phyloP scores from a whole-genome alignment of 2,888 invertebrate species.

The Patella pellucida region DNA sequence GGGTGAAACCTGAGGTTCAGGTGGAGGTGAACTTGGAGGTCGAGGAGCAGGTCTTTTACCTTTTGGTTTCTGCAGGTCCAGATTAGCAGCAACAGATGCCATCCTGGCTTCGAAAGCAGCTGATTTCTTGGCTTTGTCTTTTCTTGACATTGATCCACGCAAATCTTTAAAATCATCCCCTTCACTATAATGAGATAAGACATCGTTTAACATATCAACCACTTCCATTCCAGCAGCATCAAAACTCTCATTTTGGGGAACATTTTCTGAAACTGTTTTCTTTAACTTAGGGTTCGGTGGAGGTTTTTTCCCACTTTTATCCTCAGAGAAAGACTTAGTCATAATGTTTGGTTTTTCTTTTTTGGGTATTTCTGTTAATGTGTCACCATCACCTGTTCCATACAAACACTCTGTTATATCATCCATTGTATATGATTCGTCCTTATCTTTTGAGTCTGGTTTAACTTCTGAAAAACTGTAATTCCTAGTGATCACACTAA shows the following conservation, averaged over 20 bases:
- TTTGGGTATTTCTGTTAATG: neutral
- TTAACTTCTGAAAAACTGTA: slow-evolving; percentile 19
- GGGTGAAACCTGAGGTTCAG: slow-evolving; percentile 42
- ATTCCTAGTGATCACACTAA: slow-evolving; percentile 29
- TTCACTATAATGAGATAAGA: slow-evolving; percentile 43
- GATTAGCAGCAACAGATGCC: slow-evolving; percentile 56
- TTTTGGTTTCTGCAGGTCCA: slow-evolving; percentile 50
- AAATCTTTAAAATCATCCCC: slow-evolving; percentile 8
- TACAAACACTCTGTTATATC: slow-evolving; percentile 33
- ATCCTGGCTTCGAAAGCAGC: slow-evolving; percentile 56
- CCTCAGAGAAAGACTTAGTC: slow-evolving; percentile 18
- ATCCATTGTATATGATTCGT: slow-evolving; percentile 24
- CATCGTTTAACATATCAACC: slow-evolving; percentile 56
- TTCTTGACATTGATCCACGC: slow-evolving; percentile 7
- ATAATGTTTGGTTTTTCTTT: neutral
- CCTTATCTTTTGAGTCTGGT: slow-evolving; percentile 16
- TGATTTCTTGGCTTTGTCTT: slow-evolving; percentile 39
- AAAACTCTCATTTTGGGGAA: slow-evolving; percentile 30
- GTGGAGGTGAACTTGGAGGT: slow-evolving; percentile 54
- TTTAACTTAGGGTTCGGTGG: neutral
- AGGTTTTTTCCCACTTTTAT: neutral
- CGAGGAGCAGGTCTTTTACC: slow-evolving; percentile 56
- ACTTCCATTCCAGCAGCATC: slow-evolving; percentile 49
- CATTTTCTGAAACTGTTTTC: slow-evolving; percentile 25
- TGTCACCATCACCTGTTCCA: slow-evolving; percentile 11